Base-by-base conservation (phyloP, 2,113 vertebrate genomes). In the Caracal caracal region DNA sequence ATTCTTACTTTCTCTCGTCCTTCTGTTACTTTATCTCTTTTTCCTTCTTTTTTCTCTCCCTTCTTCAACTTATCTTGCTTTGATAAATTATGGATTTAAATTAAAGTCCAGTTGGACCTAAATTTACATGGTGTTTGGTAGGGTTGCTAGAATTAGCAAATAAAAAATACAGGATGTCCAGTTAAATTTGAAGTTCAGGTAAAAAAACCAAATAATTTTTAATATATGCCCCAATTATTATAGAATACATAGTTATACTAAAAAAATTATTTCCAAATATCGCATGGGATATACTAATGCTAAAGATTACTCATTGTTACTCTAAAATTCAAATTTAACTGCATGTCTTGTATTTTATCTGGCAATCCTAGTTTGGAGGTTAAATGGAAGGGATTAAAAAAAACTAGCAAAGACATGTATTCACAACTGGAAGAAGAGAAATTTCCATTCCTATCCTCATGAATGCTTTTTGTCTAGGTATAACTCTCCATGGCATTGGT, bases 11-110 rank as follows among this genome's bases (percentile, higher is more conserved):
- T 96, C 68, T 95, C 95, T 94, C 61, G 59, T 86, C 88, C 0
- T 96, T 81, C 94, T 95, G 76, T 97, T 96, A 97, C 96, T 97
- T 83, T 95, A 84, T 93, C 90, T 97, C 93, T 90, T 81, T 16
- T 61, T 30, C 70, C 63, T 81, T 97, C 3, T 1, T 63, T 61
- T 65, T 66, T 84, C 78, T 33, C 78, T 96, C 22, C 40, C 79
- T 0, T 82, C 28, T 63, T 76, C 61, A 24, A 84, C 85, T 82
- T 10, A 0, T 56, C 92, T 90, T 26, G 71, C 83, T 94, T 66
- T 4, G 13, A 59, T 79, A 95, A 95, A 97, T 88, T 59, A 96
- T 70, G 1, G 0, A 66, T 75, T 93, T 2, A 6, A 94, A 75
- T 70, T 56, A 79, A 81, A 79, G 84, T 40, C 68, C n/a, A 20